Percentiles rank a stretch among this genome's conserved stretches.
Evolutionary conservation across 2,888 invertebrate species (phyloP).

Genomic region (Spodoptera exigua): DNA sequence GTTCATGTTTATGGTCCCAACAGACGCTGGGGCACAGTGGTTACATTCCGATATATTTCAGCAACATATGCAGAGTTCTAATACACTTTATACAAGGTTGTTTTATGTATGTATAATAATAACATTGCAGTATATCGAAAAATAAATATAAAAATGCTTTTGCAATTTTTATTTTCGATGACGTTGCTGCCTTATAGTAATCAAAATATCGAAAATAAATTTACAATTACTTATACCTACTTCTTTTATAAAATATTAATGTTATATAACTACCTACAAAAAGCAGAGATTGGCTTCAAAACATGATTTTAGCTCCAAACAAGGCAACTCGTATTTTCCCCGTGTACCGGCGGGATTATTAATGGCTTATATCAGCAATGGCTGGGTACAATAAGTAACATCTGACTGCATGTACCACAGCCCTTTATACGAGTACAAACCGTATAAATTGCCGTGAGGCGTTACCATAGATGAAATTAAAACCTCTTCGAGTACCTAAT

Average conservation of each 20-base stretch:
- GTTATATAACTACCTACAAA: no score
- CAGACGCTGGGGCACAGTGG: slow-evolving; percentile 12
- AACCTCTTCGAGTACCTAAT: no score
- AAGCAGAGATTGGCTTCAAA: no score
- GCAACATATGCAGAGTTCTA: slow-evolving; percentile 12
- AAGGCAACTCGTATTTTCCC: slow-evolving; percentile 41
- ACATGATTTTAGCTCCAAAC: slow-evolving; percentile 9
- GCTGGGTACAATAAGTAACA: slow-evolving; percentile 48
- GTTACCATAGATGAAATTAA: slow-evolving; percentile 13
- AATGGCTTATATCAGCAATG: slow-evolving; percentile 46
- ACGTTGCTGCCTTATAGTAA: no score
- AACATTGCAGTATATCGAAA: no score
- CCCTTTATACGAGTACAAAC: slow-evolving; percentile 22
- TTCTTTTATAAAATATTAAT: no score
- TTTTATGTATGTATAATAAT: background rate
- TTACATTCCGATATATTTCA: slow-evolving; percentile 9
- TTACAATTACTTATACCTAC: no score
- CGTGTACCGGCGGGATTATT: slow-evolving; percentile 41
- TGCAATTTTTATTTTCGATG: no score
- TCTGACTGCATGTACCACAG: slow-evolving; percentile 45
- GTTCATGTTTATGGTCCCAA: slow-evolving; percentile 35
- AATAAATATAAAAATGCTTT: no score
- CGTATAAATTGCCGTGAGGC: slow-evolving; percentile 35
- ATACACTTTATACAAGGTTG: slow-evolving; percentile 4
- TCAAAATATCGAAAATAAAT: no score